phyloP scores from a whole-genome alignment of 2,113 vertebrate species.

The Ciconia boyciana region DNA sequence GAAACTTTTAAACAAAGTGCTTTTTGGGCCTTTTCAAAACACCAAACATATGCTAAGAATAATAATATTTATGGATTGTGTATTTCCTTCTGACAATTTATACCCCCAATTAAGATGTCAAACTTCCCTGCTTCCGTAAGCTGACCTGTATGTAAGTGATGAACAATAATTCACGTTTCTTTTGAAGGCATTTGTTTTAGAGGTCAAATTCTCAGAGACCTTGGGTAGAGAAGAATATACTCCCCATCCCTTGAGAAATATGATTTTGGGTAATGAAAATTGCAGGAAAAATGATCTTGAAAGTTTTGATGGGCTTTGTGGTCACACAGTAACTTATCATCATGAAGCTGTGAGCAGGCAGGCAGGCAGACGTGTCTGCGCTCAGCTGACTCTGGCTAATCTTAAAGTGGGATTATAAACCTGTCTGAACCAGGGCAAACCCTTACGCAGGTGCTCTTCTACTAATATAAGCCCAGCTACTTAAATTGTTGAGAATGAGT shows the following conservation, averaged over 20 bases:
- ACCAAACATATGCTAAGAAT: neutral
- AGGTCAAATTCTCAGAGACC: neutral
- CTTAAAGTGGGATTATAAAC: slow-evolving; percentile 13
- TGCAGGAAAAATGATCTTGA: neutral
- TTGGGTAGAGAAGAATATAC: neutral
- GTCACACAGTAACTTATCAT: neutral
- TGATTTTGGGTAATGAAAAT: neutral
- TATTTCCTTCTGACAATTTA: slow-evolving; percentile 20
- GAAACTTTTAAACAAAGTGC: slow-evolving; percentile 15
- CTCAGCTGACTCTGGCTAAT: neutral
- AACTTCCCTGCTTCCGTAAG: neutral
- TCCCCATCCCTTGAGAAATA: neutral
- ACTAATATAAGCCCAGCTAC: neutral
- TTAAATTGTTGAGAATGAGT: neutral
- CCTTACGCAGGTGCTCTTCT: neutral
- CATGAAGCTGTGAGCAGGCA: neutral
- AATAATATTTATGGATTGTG: neutral
- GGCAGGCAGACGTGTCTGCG: neutral
- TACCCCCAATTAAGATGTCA: slow-evolving; percentile 22
- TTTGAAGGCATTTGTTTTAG: neutral
- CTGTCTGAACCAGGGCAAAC: slow-evolving; percentile 1
- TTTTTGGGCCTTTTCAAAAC: neutral
- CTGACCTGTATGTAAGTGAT: neutral
- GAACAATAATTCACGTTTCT: neutral
- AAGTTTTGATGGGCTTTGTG: neutral